phyloP scores from a whole-genome alignment of 2,888 invertebrate genomes.

The Rhorus exstirpatorius region DNA sequence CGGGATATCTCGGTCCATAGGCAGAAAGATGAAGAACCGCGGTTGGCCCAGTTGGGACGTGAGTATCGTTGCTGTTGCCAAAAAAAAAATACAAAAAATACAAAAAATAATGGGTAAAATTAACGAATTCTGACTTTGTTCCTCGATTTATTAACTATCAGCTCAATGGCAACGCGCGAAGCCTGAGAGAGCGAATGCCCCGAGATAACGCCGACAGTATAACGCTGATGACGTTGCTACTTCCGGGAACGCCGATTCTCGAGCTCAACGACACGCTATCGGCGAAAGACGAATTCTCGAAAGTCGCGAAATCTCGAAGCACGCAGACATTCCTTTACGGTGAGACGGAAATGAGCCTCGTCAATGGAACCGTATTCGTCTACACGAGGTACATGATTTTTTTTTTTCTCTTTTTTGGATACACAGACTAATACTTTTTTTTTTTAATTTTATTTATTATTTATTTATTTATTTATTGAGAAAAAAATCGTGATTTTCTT shows the following conservation, averaged over 20 bases:
- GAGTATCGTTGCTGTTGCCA: conserved; percentile 72
- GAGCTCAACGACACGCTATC: conserved; percentile 83
- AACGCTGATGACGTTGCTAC: conserved; percentile 90
- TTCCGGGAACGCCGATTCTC: conserved; percentile 93
- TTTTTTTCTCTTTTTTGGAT: no score
- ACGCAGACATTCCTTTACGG: conserved; percentile 91
- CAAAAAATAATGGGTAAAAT: no score
- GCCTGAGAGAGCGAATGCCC: conserved; percentile 80
- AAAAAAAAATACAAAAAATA: no score
- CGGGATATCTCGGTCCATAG: conserved; percentile 73
- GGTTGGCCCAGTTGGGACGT: conserved; percentile 88
- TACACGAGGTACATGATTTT: conserved; percentile 92
- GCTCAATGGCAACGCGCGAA: conserved; percentile 77
- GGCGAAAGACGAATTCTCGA: conserved; percentile 81
- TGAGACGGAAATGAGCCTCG: conserved; percentile 75
- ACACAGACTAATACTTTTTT: no score
- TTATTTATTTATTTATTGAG: no score
- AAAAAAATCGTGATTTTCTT: no score
- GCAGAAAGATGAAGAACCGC: conserved; percentile 70
- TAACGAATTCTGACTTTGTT: background rate
- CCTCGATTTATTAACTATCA: no score
- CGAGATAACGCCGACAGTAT: conserved; percentile 87
- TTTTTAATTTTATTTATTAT: no score
- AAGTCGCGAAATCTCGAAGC: conserved; percentile 85
- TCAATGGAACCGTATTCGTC: conserved; percentile 88